phyloP scores from a whole-genome alignment of 2,113 vertebrate species.

The Donacobius atricapilla region DNA sequence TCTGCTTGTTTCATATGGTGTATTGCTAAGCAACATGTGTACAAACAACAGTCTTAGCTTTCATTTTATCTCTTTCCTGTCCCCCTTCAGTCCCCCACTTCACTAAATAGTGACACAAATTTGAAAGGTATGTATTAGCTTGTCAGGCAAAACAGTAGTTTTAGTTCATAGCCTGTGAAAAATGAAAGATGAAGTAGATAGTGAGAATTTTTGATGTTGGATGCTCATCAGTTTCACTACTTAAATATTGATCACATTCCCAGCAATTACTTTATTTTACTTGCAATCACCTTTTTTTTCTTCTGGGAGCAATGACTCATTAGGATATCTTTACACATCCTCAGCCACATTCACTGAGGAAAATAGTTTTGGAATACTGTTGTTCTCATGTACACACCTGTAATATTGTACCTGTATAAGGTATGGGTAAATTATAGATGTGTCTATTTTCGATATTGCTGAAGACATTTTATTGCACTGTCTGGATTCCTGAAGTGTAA shows the following conservation, averaged over 20 bases:
- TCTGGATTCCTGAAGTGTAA: not conserved
- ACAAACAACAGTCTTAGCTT: not conserved
- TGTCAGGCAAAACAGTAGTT: constrained; percentile 40
- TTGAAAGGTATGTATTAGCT: constrained; percentile 45
- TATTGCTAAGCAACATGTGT: constrained; percentile 52
- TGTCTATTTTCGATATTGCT: not conserved
- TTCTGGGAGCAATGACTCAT: not conserved
- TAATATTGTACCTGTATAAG: not conserved
- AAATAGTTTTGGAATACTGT: not conserved
- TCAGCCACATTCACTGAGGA: not conserved
- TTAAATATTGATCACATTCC: not conserved
- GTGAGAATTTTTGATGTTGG: not conserved
- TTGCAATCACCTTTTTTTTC: not conserved
- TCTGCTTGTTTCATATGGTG: not conserved
- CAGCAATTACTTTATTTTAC: not conserved
- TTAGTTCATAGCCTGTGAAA: not conserved
- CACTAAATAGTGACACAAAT: not conserved
- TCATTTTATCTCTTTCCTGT: not conserved
- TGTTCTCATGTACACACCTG: not conserved
- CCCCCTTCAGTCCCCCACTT: not conserved
- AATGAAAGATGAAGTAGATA: not conserved
- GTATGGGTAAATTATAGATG: not conserved
- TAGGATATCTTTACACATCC: not conserved
- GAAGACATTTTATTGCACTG: not conserved
- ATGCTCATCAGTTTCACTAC: not conserved